A percentile compares a stretch with the other conserved stretches of the same genome.
These are phyloP conservation scores for Scaptomyza caliginosa DNA, from an alignment of 2,888 invertebrate species.

Conservation along the genomic window DNA sequence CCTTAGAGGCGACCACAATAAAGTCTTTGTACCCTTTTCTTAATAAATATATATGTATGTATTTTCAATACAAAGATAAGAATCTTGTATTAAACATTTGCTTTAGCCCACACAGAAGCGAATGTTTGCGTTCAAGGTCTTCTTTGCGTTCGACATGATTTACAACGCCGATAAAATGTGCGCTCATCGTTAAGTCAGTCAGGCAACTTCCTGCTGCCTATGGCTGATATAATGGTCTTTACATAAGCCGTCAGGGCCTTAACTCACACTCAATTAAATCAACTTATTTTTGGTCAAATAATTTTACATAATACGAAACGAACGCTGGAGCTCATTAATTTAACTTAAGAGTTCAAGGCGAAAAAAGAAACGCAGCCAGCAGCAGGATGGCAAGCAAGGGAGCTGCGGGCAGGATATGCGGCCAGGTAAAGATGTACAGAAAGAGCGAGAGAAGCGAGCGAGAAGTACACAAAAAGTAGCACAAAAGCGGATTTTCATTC, in stretches of 20 bases:
- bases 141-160: constrained; percentile 38
- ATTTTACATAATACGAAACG: constrained; percentile 68
- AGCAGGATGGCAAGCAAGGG: constrained; percentile 22
- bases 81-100: not conserved
- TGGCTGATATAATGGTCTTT: constrained; percentile 30
- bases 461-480: constrained; percentile 61
- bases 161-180: constrained; percentile 44
- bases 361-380: constrained; percentile 15
- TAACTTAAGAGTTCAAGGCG: constrained; percentile 69
- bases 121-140: constrained; percentile 10
- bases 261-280: constrained; percentile 74
- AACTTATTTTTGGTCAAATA: constrained; percentile 78
- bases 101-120: not conserved
- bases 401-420: constrained; percentile 43
- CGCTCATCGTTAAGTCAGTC: constrained; percentile 46
- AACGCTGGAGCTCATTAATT: constrained; percentile 71
- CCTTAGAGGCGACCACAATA: not conserved
- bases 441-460: constrained; percentile 11
- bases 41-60: not conserved
- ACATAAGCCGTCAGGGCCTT: constrained; percentile 35
- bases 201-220: constrained; percentile 43
- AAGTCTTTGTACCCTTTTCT: not conserved
- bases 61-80: constrained; percentile 1
- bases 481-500: constrained; percentile 79
- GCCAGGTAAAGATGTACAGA: constrained; percentile 54